phyloP scores from a whole-genome alignment of 2,888 invertebrate genomes.

The Meiosimyza platycephala region DNA sequence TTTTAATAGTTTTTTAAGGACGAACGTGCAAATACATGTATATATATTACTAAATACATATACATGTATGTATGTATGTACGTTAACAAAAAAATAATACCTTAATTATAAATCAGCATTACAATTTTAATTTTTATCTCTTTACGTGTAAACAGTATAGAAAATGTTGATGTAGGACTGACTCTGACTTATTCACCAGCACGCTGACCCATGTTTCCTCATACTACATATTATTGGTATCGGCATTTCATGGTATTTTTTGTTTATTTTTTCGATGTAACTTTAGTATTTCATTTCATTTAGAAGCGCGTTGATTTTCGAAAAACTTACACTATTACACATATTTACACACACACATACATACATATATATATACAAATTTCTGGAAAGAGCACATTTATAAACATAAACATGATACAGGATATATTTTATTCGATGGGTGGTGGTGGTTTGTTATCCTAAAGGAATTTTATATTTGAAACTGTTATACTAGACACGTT shows the following conservation, averaged over 20 bases:
- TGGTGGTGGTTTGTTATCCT: not conserved
- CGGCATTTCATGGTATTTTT: not conserved
- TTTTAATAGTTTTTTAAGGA: too few species aligned
- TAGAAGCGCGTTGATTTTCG: not conserved
- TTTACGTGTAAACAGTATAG: not conserved
- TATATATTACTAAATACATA: too few species aligned
- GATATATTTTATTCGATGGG: not conserved
- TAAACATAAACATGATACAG: too few species aligned
- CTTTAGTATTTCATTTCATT: not conserved
- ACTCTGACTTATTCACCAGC: too few species aligned
- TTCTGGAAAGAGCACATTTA: not conserved
- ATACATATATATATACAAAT: not conserved
- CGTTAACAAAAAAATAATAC: too few species aligned
- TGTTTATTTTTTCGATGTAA: not conserved
- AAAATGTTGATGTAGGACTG: slow-evolving; percentile 36
- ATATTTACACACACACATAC: not conserved
- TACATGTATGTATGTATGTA: too few species aligned
- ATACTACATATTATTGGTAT: not conserved
- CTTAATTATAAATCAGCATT: too few species aligned
- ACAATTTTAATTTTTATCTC: too few species aligned
- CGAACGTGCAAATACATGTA: too few species aligned
- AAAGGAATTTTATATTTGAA: not conserved
- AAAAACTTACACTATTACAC: not conserved
- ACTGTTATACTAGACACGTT: slow-evolving; percentile 31
- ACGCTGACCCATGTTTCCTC: too few species aligned